phyloP scores from a whole-genome alignment of 2,113 vertebrate genomes.

The Oceanodroma tethys region DNA sequence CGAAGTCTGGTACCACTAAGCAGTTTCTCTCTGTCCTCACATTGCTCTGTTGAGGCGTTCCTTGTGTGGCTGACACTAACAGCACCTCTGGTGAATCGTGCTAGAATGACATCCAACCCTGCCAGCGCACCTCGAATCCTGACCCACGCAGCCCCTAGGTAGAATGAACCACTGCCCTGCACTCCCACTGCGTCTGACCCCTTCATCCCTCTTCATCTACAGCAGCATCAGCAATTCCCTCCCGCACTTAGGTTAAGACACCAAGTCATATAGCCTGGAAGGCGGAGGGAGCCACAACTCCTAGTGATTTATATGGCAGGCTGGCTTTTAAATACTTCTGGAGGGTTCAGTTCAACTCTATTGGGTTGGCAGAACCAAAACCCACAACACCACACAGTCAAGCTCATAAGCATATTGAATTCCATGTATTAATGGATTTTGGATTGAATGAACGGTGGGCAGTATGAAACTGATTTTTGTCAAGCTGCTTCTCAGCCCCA shows the following conservation, averaged over 20 bases:
- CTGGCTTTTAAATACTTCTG: neutral
- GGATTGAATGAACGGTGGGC: neutral
- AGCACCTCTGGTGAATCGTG: neutral
- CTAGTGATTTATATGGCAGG: no score
- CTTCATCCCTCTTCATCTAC: neutral
- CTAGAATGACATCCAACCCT: neutral
- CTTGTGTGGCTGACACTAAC: neutral
- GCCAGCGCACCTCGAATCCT: neutral
- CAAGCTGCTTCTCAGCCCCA: neutral
- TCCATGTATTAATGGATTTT: neutral
- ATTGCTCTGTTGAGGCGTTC: neutral
- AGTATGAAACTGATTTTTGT: neutral
- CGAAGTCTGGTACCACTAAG: neutral
- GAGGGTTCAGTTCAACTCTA: neutral
- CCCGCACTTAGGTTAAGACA: neutral
- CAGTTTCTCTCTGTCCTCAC: neutral
- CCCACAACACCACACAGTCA: neutral
- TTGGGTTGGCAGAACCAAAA: neutral
- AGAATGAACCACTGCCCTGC: neutral
- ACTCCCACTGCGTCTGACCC: fast-evolving
- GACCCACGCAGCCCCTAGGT: neutral
- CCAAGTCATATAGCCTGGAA: fast-evolving
- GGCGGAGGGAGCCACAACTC: neutral
- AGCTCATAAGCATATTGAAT: neutral
- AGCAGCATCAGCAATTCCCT: neutral